These are phyloP conservation scores for Felis catus DNA, from an alignment of 2,113 vertebrate genomes.

Conservation along the genomic window F.catus_Fca126_mat1.0 CM031412.1:50439501-50440000, in stretches of 20 bases:
- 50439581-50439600: background rate
- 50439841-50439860: background rate
- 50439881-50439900: background rate
- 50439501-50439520: background rate
- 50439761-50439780: fast-evolving
- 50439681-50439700: background rate
- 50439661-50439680: slow-evolving; percentile 4
- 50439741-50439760: background rate
- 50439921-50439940: background rate
- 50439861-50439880: background rate
- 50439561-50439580: background rate
- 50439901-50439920: background rate
- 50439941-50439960: background rate
- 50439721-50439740: background rate
- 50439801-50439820: background rate
- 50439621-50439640: background rate
- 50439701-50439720: background rate
- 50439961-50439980: background rate
- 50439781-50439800: background rate
- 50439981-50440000: background rate
- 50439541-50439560: background rate
- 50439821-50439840: background rate
- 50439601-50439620: background rate
- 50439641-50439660: background rate
- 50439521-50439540: background rate